Percentiles rank a stretch among this genome's conserved stretches.
phyloP scores from a whole-genome alignment of 2,888 invertebrate species.

The Emmelina monodactyla region DNA sequence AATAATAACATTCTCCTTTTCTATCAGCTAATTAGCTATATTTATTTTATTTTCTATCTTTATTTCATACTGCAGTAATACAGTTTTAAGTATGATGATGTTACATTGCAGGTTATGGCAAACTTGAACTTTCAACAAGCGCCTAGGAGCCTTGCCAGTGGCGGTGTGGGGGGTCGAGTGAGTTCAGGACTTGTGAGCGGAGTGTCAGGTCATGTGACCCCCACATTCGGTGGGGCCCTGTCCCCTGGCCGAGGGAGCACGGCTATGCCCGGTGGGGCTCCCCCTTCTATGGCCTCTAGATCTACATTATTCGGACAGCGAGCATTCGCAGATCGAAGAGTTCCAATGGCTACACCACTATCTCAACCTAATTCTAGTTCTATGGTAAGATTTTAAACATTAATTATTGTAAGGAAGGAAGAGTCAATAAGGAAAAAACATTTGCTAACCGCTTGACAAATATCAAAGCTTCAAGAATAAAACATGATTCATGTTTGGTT shows the following conservation, averaged over 20 bases:
- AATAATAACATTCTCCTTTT: no score
- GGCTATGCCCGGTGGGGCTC: slow-evolving; percentile 55
- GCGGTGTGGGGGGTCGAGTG: slow-evolving; percentile 59
- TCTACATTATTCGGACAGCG: slow-evolving; percentile 80
- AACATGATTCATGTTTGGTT: no score
- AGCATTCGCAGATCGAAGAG: slow-evolving; percentile 80
- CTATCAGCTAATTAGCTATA: no score
- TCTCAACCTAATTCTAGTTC: slow-evolving; percentile 62
- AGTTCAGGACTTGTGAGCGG: slow-evolving; percentile 80
- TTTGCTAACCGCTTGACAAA: no score
- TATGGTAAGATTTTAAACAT: slow-evolving; percentile 53
- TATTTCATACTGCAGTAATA: no score
- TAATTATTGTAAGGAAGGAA: no score
- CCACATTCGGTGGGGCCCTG: slow-evolving; percentile 55
- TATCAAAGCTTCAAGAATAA: no score
- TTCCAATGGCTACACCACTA: slow-evolving; percentile 68
- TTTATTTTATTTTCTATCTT: no score
- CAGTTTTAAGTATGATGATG: no score
- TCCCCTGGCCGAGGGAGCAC: slow-evolving; percentile 51
- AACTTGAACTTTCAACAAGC: slow-evolving; percentile 91
- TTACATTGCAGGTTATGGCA: slow-evolving; percentile 78
- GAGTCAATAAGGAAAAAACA: no score
- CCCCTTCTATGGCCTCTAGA: slow-evolving; percentile 67
- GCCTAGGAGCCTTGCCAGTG: slow-evolving; percentile 87
- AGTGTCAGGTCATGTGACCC: slow-evolving; percentile 65